Conservation (phyloP, 2,797 vertebrate species). For the Diceros bicornis region DNA sequence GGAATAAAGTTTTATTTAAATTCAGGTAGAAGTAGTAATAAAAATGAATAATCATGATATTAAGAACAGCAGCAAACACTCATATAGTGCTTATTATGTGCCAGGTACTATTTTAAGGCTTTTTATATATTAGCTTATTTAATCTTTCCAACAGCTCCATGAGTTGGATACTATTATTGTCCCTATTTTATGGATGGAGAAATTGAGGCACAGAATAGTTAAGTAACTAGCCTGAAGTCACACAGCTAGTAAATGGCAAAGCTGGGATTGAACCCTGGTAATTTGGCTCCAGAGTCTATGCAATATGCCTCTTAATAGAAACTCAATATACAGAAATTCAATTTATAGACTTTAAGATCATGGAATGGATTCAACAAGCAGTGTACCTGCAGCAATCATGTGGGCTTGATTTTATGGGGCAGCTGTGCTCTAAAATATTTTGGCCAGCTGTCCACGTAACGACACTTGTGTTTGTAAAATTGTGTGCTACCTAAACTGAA, state of each 20-base stretch:
- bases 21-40: background rate
- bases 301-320: background rate
- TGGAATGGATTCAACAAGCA: background rate
- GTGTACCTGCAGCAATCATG: background rate
- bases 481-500: background rate
- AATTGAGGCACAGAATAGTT: constrained; percentile 35
- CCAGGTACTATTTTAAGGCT: constrained; percentile 36
- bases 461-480: background rate
- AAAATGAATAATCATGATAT: constrained; percentile 16
- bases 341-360: background rate
- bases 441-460: background rate
- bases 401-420: background rate
- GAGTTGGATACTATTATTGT: background rate
- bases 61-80: background rate
- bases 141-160: background rate
- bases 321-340: background rate
- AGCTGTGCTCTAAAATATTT: constrained; percentile 56
- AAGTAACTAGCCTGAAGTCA: background rate
- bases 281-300: background rate
- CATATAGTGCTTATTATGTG: background rate
- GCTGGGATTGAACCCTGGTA: background rate
- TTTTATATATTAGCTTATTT: background rate
- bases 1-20: constrained; percentile 40
- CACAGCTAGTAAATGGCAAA: background rate
- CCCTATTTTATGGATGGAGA: background rate